Conservation (phyloP, 2,888 invertebrate species). For the Eupithecia subfuscata region DNA sequence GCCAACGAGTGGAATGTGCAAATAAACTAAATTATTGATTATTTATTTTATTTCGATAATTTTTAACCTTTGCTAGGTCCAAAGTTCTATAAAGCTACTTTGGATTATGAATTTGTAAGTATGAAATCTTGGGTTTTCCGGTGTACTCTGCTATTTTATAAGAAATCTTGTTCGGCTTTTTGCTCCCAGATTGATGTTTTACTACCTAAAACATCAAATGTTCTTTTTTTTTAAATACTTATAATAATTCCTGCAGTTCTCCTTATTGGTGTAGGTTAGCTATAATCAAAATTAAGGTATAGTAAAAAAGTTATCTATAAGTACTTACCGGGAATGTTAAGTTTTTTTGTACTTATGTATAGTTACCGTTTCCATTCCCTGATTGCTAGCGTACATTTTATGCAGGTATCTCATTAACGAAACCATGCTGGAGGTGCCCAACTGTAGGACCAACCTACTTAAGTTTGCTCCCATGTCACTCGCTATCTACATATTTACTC, state of each 20-base stretch:
- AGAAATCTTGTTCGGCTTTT: background rate
- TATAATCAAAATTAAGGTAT: background rate
- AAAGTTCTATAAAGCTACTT: background rate
- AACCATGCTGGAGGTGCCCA: no score
- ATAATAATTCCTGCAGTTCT: background rate
- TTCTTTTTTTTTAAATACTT: background rate
- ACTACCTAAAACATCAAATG: background rate
- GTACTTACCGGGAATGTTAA: background rate
- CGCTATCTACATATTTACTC: no score
- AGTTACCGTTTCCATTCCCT: background rate
- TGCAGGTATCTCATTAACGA: background rate
- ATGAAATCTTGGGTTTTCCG: constrained; percentile 1
- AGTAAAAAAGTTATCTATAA: background rate
- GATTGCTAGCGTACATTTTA: background rate
- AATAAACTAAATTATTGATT: no score
- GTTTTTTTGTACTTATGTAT: background rate
- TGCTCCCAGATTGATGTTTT: background rate
- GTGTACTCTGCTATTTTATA: background rate
- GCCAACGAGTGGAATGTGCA: no score
- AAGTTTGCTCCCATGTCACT: no score
- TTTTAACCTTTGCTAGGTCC: background rate
- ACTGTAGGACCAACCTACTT: no score
- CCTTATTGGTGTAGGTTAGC: background rate
- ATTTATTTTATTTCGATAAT: no score
- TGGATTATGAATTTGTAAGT: background rate